phyloP scores from a whole-genome alignment of 2,113 vertebrate genomes.

The Eptatretus burgeri region DNA sequence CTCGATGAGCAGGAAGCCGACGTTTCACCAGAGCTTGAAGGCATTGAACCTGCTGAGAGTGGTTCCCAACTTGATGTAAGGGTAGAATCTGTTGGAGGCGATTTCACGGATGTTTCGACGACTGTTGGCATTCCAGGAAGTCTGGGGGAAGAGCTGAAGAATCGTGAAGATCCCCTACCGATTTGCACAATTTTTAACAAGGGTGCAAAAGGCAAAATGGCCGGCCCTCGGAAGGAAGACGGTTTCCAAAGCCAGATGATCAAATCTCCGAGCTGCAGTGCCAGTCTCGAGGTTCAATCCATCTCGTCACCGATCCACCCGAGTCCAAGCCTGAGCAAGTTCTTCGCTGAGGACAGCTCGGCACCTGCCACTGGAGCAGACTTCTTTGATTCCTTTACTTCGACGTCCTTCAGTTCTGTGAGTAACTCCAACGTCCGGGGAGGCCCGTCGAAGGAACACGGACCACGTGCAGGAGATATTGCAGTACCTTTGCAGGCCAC shows the following conservation, averaged over 20 bases:
- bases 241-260: slow-evolving; percentile 78
- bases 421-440: slow-evolving; percentile 47
- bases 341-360: slow-evolving; percentile 39
- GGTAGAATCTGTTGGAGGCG: slow-evolving; percentile 10
- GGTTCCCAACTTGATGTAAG: not conserved
- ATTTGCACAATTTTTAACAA: slow-evolving; percentile 74
- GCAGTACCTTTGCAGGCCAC: no score
- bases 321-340: slow-evolving; percentile 83
- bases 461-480: no score
- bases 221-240: slow-evolving; percentile 25
- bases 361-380: slow-evolving; percentile 41
- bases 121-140: slow-evolving; percentile 8
- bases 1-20: slow-evolving; percentile 14
- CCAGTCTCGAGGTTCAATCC: slow-evolving; percentile 18
- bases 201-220: slow-evolving; percentile 17
- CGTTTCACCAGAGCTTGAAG: slow-evolving; percentile 12
- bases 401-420: slow-evolving; percentile 58
- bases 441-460: no score
- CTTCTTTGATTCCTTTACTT: slow-evolving; percentile 87
- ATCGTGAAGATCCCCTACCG: slow-evolving; percentile 26
- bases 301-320: slow-evolving; percentile 39
- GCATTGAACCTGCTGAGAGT: slow-evolving; percentile 9
- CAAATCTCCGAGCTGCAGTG: slow-evolving; percentile 67
- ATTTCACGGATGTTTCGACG: slow-evolving; percentile 9
- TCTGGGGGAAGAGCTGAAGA: slow-evolving; percentile 7